Conservation (phyloP, 2,797 vertebrate species). For the Thaleichthys pacificus region DNA sequence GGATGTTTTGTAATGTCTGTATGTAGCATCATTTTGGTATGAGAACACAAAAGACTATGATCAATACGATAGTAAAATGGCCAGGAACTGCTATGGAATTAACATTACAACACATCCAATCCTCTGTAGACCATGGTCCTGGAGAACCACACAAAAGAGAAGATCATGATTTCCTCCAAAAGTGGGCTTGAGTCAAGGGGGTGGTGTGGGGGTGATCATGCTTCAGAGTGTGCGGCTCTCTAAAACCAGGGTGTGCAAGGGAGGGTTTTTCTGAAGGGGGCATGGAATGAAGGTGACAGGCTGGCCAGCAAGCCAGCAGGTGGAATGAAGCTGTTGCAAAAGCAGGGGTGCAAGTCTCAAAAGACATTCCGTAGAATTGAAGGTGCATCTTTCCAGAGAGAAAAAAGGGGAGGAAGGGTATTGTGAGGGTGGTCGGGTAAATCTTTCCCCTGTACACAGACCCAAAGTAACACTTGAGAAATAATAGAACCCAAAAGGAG, state of each 20-base stretch:
- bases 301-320: slow-evolving; percentile 66
- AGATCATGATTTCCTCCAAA: neutral
- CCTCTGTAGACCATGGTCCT: slow-evolving; percentile 59
- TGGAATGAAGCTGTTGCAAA: slow-evolving; percentile 80
- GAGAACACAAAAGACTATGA: slow-evolving; percentile 7
- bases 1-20: slow-evolving; percentile 73
- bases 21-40: slow-evolving; percentile 56
- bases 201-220: slow-evolving; percentile 8
- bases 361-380: slow-evolving; percentile 82
- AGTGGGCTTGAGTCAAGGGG: slow-evolving; percentile 9
- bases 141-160: slow-evolving; percentile 66
- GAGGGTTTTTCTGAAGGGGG: slow-evolving; percentile 58
- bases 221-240: slow-evolving; percentile 63
- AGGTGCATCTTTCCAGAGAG: slow-evolving; percentile 74
- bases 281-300: slow-evolving; percentile 72
- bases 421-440: slow-evolving; percentile 59
- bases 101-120: slow-evolving; percentile 76
- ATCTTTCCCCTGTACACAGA: slow-evolving; percentile 77
- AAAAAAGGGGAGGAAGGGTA: slow-evolving; percentile 57
- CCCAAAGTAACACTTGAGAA: slow-evolving; percentile 52
- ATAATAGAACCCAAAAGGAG: slow-evolving; percentile 15
- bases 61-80: neutral
- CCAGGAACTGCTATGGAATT: slow-evolving; percentile 56
- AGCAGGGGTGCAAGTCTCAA: slow-evolving; percentile 76
- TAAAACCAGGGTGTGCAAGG: slow-evolving; percentile 60